Evolutionary conservation across 1,140 invertebrate genomes (phyloP).

Genomic region (Brachionus koreanus): DNA sequence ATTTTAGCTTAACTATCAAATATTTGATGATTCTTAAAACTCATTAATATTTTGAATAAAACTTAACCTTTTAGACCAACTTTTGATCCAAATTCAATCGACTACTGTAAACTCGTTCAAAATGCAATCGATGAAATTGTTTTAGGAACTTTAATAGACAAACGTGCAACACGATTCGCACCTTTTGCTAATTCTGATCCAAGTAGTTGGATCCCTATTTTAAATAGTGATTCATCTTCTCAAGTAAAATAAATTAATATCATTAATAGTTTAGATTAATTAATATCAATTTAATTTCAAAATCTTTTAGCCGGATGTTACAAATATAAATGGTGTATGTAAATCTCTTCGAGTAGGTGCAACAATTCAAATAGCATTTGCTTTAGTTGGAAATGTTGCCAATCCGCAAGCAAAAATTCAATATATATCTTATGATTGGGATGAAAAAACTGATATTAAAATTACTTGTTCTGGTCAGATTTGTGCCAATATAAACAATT

Average conservation of each 20-base stretch:
- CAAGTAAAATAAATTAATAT: too few species aligned
- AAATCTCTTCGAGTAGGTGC: background rate
- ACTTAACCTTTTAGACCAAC: background rate
- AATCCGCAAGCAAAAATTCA: slow-evolving; percentile 11
- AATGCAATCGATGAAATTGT: background rate
- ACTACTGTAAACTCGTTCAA: background rate
- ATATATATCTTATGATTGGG: slow-evolving; percentile 1
- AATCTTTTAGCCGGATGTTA: background rate
- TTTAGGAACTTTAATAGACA: background rate
- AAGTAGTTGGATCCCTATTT: background rate
- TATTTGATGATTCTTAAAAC: too few species aligned
- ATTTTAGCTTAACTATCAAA: too few species aligned
- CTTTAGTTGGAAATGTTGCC: background rate
- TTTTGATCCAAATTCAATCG: background rate
- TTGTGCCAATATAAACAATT: background rate
- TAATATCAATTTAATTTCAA: too few species aligned
- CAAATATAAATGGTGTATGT: background rate
- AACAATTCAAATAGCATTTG: slow-evolving; percentile 13
- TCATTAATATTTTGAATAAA: too few species aligned
- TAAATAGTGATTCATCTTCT: slow-evolving; percentile 3
- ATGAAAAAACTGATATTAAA: slow-evolving; percentile 1
- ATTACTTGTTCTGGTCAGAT: background rate
- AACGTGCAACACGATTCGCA: background rate
- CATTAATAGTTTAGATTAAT: too few species aligned
- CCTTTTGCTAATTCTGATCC: slow-evolving; percentile 14